Evolutionary conservation across 2,113 vertebrate species (phyloP), one percentile per base, ranked within the genome.

Genomic region (Petaurus breviceps): DNA sequence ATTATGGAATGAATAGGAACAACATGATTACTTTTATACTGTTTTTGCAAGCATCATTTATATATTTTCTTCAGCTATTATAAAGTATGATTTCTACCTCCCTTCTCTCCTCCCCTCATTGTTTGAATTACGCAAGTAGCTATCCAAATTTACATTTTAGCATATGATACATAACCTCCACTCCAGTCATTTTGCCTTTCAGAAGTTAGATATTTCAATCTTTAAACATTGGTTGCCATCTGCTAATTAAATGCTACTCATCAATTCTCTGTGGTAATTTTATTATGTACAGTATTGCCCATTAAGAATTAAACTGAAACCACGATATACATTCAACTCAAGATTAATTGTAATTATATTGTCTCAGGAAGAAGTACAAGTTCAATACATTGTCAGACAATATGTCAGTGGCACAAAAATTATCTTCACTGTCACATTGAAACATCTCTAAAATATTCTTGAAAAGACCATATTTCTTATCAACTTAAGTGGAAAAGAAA

Each of bases 251-350:
- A 97, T 96, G 24, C 26, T 96, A 57, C 84, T 94, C 19, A 96
- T 93, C 31, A 92, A 94, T 93, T 93, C n/a, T 96, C 54, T 97
- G 92, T 92, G 93, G 93, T 97, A 92, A 93, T 94, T 97, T 96
- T 95, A 96, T 96, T 91, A 93, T 95, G 91, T 96, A 94, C 19
- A 92, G 50, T 90, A 95, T n/a, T 92, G 24, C 16, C 51, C 93
- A 95, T 96, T 97, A 95, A 93, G n/a, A 92, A 97, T 92, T 95
- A 96, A 96, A 90, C 49, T 89, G 47, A 97, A 97, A 93, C 26
- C 52, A 95, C 89, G 5, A 31, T 93, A 90, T 96, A 92, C n/a
- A 91, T 94, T 95, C 93, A 49, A 53, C 1, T 95, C 94, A 96
- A 93, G 84, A 95, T 95, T 97, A 96, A 95, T 96, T 95, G 24